Evolutionary conservation across 1,140 invertebrate genomes (phyloP).

Genomic region (Wiebesia pumilae): DNA sequence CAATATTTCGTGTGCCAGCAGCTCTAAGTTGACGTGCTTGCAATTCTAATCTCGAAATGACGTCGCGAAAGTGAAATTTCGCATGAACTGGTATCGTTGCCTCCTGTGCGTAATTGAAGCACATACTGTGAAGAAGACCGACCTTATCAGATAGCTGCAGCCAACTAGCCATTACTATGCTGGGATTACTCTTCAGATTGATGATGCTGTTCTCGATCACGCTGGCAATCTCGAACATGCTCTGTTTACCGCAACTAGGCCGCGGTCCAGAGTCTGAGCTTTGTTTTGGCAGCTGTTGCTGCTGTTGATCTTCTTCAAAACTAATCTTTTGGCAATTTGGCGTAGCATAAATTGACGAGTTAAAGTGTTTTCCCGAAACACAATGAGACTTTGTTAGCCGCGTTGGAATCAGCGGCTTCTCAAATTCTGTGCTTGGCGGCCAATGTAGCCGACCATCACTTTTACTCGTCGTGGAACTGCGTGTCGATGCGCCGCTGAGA

Average conservation of each 20-base stretch:
- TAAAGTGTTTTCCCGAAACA: constrained; percentile 70
- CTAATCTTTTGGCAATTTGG: constrained; percentile 71
- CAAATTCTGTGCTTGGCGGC: constrained; percentile 70
- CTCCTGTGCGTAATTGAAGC: constrained; percentile 81
- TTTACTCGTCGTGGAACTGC: constrained; percentile 70
- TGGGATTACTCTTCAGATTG: constrained; percentile 78
- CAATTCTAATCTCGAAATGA: constrained; percentile 86
- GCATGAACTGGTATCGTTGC: constrained; percentile 88
- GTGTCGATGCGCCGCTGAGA: constrained; percentile 69
- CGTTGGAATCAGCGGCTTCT: constrained; percentile 83
- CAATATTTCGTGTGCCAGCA: constrained; percentile 81
- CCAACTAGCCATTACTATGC: constrained; percentile 81
- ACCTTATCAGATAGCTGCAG: constrained; percentile 91
- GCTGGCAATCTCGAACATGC: constrained; percentile 82
- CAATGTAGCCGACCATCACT: constrained; percentile 78
- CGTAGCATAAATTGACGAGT: constrained; percentile 77
- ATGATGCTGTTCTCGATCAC: constrained; percentile 81
- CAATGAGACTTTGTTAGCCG: constrained; percentile 76
- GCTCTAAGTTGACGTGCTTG: constrained; percentile 85
- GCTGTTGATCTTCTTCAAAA: constrained; percentile 61
- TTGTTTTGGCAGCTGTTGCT: constrained; percentile 46
- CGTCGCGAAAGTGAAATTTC: constrained; percentile 91
- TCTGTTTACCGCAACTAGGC: constrained; percentile 73
- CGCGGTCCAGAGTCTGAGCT: neutral
- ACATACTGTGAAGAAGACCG: constrained; percentile 85